Evolutionary conservation across 2,113 vertebrate genomes (phyloP).

Genomic region (Coryphaenoides rupestris): DNA sequence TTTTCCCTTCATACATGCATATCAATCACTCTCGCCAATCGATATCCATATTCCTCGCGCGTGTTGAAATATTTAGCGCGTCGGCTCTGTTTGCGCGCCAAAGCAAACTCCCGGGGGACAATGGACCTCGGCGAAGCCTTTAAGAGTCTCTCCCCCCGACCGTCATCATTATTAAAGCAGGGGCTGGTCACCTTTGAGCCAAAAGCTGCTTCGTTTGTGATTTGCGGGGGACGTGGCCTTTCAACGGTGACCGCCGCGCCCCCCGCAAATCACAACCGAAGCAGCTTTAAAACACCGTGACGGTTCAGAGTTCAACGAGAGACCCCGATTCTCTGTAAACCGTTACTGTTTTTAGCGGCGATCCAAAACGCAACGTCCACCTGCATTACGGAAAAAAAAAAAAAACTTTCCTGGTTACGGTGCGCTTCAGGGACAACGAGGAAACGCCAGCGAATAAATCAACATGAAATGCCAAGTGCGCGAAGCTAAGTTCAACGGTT

Average conservation of each 20-base stretch:
- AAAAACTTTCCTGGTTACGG: background rate
- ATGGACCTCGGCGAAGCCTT: constrained; percentile 28
- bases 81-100: constrained; percentile 39
- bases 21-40: constrained; percentile 54
- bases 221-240: constrained; percentile 29
- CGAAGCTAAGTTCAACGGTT: no score
- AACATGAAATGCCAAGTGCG: background rate
- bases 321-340: constrained; percentile 1
- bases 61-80: constrained; percentile 67
- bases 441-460: background rate
- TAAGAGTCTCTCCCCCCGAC: constrained; percentile 29
- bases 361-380: background rate
- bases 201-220: constrained; percentile 8
- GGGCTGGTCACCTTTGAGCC: constrained; percentile 32
- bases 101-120: constrained; percentile 19
- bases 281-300: background rate
- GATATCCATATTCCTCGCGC: constrained; percentile 62
- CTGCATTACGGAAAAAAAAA: background rate
- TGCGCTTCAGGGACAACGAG: background rate
- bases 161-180: constrained; percentile 35
- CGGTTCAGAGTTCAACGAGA: constrained; percentile 7
- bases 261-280: constrained; percentile 23
- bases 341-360: background rate
- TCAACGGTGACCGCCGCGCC: no score
- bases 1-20: constrained; percentile 60